Evolutionary conservation across 92 coral and sea anemone species (phyloP), one percentile per base, ranked within the genome.

Genomic region (Umimayanthus kanabou): DNA sequence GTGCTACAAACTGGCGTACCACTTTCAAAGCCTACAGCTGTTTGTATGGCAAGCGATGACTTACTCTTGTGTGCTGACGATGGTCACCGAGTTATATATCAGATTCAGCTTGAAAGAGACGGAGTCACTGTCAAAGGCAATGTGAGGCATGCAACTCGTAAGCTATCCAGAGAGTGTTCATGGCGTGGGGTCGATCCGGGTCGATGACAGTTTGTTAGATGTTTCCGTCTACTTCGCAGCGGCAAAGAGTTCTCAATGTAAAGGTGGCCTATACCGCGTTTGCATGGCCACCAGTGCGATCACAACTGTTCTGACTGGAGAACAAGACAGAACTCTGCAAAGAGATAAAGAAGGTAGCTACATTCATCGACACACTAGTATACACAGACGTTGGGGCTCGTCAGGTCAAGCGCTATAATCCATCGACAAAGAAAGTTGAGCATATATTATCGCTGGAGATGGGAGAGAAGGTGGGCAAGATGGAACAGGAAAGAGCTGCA

Each of bases 211-310:
- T 72, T 72, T 4, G 33, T 39, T 72, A n/a, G n/a, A n/a, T n/a
- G n/a, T n/a, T n/a, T n/a, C n/a, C 33, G 76, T 72, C 10, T 72
- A 72, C 76, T 72, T 72, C 9, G 76, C 89, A 16, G 89, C 69
- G 66, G 77, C 89, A 87, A 87, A 87, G 40, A 87, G 89, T 87
- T 39, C 84, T 83, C 85, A 87, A 13, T 87, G 89, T 77, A 73
- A 86, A 79, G 92, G 92, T 85, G 82, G 92, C 89, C 85, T 90
- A 89, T 90, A 90, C 80, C 76, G 89, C 57, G 74, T 86, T 86
- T 29, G 26, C 84, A 86, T 86, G 28, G 84, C 74, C 74, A 25
- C 89, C 78, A 76, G 84, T 29, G 78, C 55, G 89, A 64, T 87
- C 28, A 77, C 58, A 76, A 87, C 14, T 65, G 82, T 87, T n/a